These are phyloP conservation scores for Dreissena polymorpha DNA, from an alignment of 1,140 invertebrate species.

Conservation along the genomic window DNA sequence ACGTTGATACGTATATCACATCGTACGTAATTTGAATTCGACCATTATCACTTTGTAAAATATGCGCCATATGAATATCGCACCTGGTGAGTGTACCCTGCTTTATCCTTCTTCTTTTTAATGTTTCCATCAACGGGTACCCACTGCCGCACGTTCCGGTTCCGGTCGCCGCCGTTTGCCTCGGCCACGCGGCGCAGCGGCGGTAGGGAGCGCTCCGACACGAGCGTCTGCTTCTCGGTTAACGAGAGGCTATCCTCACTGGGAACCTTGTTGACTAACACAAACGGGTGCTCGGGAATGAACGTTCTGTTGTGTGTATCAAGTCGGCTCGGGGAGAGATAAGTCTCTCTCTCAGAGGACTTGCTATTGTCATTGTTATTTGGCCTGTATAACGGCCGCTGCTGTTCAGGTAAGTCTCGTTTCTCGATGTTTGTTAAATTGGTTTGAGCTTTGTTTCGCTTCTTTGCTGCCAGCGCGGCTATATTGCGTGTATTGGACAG, in stretches of 20 bases:
- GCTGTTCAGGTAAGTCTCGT: slow-evolving; percentile 30
- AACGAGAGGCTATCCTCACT: slow-evolving; percentile 69
- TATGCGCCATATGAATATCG: neutral
- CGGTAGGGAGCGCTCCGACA: slow-evolving; percentile 69
- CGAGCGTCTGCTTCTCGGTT: slow-evolving; percentile 63
- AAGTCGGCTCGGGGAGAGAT: slow-evolving; percentile 73
- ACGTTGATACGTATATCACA: too few relatives aligned
- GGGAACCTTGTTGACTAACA: slow-evolving; percentile 53
- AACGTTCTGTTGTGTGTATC: slow-evolving; percentile 73
- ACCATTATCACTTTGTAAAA: too few relatives aligned
- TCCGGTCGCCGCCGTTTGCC: slow-evolving; percentile 38
- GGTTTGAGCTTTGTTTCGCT: slow-evolving; percentile 65
- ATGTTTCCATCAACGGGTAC: slow-evolving; percentile 27
- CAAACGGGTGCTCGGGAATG: slow-evolving; percentile 26
- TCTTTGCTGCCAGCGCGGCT: slow-evolving; percentile 76
- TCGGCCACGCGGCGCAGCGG: slow-evolving; percentile 55
- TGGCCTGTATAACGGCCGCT: slow-evolving; percentile 64
- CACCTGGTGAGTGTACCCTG: slow-evolving; percentile 59
- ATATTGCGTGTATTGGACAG: slow-evolving; percentile 75
- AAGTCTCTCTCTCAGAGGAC: slow-evolving; percentile 54
- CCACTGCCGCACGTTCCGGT: slow-evolving; percentile 44
- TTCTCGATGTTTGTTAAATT: slow-evolving; percentile 58
- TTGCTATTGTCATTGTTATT: slow-evolving; percentile 38
- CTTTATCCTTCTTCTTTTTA: slow-evolving; percentile 53
- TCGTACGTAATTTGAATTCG: too few relatives aligned